These are phyloP conservation scores for Dasypus novemcinctus DNA, from an alignment of 2,113 vertebrate species.

Conservation along the genomic window DNA sequence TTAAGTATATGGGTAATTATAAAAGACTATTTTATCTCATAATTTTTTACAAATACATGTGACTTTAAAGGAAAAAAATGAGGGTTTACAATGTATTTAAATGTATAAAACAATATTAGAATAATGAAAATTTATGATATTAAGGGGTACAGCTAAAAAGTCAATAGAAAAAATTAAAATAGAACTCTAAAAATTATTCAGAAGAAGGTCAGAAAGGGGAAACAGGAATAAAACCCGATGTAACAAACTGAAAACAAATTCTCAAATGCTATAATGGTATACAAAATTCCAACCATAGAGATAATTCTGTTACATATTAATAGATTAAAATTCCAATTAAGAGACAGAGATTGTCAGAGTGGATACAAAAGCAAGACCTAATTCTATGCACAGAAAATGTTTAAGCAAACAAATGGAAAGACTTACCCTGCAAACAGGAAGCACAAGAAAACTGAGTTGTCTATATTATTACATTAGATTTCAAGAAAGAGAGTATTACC, in stretches of 20 bases:
- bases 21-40: background rate
- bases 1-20: background rate
- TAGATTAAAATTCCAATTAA: background rate
- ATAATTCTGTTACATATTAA: background rate
- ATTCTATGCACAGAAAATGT: conserved; percentile 5
- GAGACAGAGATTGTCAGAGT: background rate
- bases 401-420: background rate
- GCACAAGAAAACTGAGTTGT: background rate
- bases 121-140: background rate
- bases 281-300: background rate
- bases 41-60: background rate
- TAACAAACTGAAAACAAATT: background rate
- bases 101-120: background rate
- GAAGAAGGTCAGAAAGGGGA: background rate
- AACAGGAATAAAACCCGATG: background rate
- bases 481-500: background rate
- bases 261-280: background rate
- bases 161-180: conserved; percentile 8
- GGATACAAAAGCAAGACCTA: background rate
- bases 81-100: background rate
- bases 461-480: background rate
- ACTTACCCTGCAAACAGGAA: background rate
- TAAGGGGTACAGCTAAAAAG: background rate
- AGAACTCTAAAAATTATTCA: background rate
- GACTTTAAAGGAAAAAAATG: background rate